Base-by-base conservation (phyloP, 2,797 vertebrate species). In the Crocidura indochinensis region DNA sequence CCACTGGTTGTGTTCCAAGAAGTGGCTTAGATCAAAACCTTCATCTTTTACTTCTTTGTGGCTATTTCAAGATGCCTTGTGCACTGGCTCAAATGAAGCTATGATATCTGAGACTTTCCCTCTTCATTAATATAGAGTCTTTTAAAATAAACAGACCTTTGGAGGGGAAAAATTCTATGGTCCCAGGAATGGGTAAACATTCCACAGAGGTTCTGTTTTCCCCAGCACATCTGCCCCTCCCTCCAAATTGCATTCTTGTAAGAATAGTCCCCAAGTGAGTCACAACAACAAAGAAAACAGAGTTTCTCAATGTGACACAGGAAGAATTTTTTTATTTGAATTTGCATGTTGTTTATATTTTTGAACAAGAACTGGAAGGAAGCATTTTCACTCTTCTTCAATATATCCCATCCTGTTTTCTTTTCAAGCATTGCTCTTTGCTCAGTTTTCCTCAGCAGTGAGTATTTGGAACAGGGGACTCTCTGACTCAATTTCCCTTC, bases 281-380 rank as follows among this genome's bases (percentile, higher is more conserved):
- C 96, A 96, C 69, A 29, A 82, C 88, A 97, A 94, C 80, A 93
- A 91, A 90, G 88, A 88, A 85, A 95, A 87, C 82, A 94, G 85
- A 93, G 86, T 96, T 96, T 97, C 96, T 91, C 94, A 96, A 95
- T 38, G 46, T 96, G 91, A 92, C 92, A 91, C 78, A 87, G 94
- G 90, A 92, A 95, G 75, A 67, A 84, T 88, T 95, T 93, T 96
- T 94, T 89, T 84, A 90, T 80, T 95, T 95, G 88, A 96, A 96
- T 96, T 95, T 96, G 84, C 96, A 95, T 95, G 94, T 60, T 96
- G 95, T 97, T 97, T 97, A 96, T 92, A 91, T 87, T 94, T 96
- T 94, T 56, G 80, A 92, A 75, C 29, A 96, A 88, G 92, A 94
- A 88, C n/a, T 79, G 79, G 91, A 91, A 94, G 74, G 74, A 91